Conservation (phyloP, 1,140 invertebrate genomes). For the Drosophila subpulchrella region DNA sequence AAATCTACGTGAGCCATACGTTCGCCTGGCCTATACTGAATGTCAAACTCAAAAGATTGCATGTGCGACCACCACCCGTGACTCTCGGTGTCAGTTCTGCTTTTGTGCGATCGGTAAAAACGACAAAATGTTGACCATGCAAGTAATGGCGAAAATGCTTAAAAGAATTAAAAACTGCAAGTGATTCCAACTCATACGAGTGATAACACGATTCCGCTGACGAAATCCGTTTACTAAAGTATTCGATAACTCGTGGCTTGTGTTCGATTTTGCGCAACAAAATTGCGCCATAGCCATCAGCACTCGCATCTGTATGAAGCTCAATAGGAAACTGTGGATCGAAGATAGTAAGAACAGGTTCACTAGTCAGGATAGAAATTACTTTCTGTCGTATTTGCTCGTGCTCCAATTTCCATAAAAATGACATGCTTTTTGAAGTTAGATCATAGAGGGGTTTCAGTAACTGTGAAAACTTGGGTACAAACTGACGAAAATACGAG, state of each 20-base stretch:
- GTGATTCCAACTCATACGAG: not conserved
- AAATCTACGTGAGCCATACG: not conserved
- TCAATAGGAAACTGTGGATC: not conserved
- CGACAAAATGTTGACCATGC: not conserved
- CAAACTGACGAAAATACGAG: too few species aligned
- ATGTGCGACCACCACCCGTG: slow-evolving; percentile 2
- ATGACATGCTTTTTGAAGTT: too few species aligned
- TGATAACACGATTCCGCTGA: slow-evolving; percentile 1
- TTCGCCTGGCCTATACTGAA: not conserved
- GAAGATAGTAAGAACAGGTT: not conserved
- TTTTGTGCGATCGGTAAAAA: not conserved
- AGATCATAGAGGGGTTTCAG: too few species aligned
- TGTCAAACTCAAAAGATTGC: slow-evolving; percentile 7
- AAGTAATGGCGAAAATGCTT: slow-evolving; percentile 5
- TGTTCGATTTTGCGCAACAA: not conserved
- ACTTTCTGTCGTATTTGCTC: not conserved
- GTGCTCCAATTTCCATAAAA: not conserved
- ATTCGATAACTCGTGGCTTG: not conserved
- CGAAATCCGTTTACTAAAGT: not conserved
- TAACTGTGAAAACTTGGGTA: too few species aligned
- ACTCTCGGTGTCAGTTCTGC: too few species aligned
- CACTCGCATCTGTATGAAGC: slow-evolving; percentile 2
- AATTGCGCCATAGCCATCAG: slow-evolving; percentile 1
- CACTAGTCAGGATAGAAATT: not conserved
- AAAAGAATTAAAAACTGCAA: not conserved